Conservation (phyloP, 2,113 vertebrate species). For the Donacobius atricapilla region DNA sequence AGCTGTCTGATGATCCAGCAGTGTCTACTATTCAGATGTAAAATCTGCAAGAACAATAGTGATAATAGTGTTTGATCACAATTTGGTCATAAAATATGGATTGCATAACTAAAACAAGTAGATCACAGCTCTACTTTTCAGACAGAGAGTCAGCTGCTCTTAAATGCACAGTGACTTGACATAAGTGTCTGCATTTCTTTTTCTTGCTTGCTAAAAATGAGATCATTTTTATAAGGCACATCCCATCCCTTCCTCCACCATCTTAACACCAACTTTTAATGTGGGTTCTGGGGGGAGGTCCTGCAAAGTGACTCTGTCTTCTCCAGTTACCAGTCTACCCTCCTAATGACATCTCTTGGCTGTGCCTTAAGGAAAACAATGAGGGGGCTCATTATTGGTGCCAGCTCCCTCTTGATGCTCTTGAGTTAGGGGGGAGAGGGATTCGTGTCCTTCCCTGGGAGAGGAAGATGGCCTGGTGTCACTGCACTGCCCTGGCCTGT, state of each 20-base stretch:
- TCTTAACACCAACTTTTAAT: background rate
- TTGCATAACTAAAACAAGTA: background rate
- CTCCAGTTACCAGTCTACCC: background rate
- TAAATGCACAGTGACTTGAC: background rate
- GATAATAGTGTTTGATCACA: conserved; percentile 11
- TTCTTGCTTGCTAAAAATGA: background rate
- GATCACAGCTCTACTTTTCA: background rate
- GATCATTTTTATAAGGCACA: background rate
- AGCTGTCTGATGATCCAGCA: background rate
- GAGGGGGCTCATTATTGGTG: background rate
- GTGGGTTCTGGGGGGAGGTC: background rate
- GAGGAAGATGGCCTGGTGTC: background rate
- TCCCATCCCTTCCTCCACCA: background rate
- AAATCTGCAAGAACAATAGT: conserved; percentile 18
- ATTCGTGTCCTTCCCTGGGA: background rate
- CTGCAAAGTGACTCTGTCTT: background rate
- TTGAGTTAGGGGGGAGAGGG: background rate
- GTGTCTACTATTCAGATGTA: background rate
- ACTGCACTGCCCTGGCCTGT: background rate
- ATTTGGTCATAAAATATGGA: conserved; percentile 15
- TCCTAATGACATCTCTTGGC: background rate
- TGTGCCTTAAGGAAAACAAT: background rate
- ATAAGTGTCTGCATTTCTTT: background rate
- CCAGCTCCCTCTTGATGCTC: background rate
- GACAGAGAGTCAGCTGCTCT: background rate